Evolutionary conservation across 2,888 invertebrate genomes (phyloP).

Genomic region (Stegophylla sp.): DNA sequence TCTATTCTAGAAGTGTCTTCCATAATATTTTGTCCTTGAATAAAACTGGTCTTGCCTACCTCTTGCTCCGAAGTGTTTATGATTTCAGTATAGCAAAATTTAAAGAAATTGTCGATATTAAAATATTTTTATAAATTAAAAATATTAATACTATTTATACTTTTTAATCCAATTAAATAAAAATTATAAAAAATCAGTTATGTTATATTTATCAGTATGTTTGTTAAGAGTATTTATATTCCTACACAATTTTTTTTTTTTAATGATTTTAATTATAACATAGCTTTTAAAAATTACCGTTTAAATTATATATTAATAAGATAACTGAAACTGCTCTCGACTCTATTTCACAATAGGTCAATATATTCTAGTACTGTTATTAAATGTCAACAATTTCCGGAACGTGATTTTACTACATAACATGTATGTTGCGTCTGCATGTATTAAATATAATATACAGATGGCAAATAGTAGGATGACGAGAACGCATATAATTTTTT

Average conservation of each 20-base stretch:
- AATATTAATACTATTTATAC: too few species aligned
- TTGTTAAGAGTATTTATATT: too few species aligned
- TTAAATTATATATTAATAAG: not conserved
- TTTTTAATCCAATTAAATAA: too few species aligned
- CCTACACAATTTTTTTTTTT: not conserved
- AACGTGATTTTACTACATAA: not conserved
- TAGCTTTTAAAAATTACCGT: not conserved
- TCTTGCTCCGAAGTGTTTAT: not conserved
- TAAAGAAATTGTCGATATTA: too few species aligned
- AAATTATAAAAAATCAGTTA: not conserved
- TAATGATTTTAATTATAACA: not conserved
- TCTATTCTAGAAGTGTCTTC: constrained; percentile 36
- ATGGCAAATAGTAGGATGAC: too few species aligned
- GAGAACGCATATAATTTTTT: too few species aligned
- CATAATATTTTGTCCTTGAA: constrained; percentile 42
- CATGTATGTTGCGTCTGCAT: too few species aligned
- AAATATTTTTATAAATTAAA: too few species aligned
- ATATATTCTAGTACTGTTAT: not conserved
- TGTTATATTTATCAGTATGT: too few species aligned
- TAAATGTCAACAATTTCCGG: not conserved
- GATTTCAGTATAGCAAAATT: not conserved
- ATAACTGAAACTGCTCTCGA: not conserved
- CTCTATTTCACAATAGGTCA: not conserved
- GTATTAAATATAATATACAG: too few species aligned
- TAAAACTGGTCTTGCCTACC: constrained; percentile 50